Evolutionary conservation across 2,888 invertebrate genomes (phyloP), one percentile per base, ranked within the genome.

Genomic region (Thymelicus sylvestris): DNA sequence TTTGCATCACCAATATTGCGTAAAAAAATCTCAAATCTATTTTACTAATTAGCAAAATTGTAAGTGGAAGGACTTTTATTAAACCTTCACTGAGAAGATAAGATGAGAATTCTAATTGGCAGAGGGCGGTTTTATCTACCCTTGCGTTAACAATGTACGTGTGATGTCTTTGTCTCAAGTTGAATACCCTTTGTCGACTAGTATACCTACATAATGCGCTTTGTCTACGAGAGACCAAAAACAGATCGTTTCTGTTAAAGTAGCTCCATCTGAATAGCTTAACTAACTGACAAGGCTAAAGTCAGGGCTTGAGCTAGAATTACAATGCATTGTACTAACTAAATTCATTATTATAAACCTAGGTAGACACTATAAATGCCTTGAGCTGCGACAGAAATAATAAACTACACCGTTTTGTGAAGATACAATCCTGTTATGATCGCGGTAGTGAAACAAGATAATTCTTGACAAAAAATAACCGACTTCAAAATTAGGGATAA

Each of bases 81-180:
- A 59, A 48, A 47, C 24, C 39, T 67, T 50, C 19, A 48, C 44
- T 60, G 50, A 15, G 50, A 60, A 52, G 60, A 60, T 67, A 47
- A 67, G 60, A 67, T 66, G 50, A 50, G 60, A 67, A 38, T 60
- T 15, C 60, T 67, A 60, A 67, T 67, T 67, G 60, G 67, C 48
- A n/a, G 15, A 50, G 38, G 67, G 41, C 7, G 59, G 60, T 19
- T 38, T 50, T 19, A 60, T 60, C 47, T 67, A 50, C 19, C 44
- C 47, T 66, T 44, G 55, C 31, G 57, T 48, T 44, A 50, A 48
- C 60, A 60, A 47, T 41, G 50, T 67, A 60, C 60, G 60, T 67
- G 67, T 60, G 59, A 67, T 67, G 67, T 67, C 60, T 67, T 67
- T 67, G 60, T 60, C 48, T 60, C 31, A 7, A 60, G 60, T 60